Base-by-base conservation (phyloP, 92 coral and sea anemone genomes). In the Diadumene lineata region DNA sequence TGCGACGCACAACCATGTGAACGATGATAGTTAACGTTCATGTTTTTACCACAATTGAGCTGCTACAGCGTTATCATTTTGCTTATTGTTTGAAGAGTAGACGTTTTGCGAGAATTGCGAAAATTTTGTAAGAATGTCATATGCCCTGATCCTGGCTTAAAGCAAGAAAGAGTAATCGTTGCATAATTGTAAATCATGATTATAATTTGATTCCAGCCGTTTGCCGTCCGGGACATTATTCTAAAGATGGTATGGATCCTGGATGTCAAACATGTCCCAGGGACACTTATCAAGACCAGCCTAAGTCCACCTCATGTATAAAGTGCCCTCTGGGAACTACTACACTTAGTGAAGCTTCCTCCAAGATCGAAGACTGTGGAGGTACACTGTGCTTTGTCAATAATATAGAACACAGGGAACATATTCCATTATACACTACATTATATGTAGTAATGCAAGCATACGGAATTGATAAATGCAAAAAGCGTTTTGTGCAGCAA, bases 181-280 rank as follows among this genome's bases (percentile, higher is more conserved):
- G n/a, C n/a, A n/a, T n/a, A n/a, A n/a, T n/a, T n/a, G n/a, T n/a
- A n/a, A n/a, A n/a, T n/a, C n/a, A n/a, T n/a, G n/a, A n/a, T n/a
- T n/a, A n/a, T n/a, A n/a, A n/a, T n/a, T n/a, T n/a, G n/a, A n/a
- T 55, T 55, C 26, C 11, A 94, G 98, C 78, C 17, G 64, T 58
- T 29, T 94, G 98, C 56, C 62, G 82, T 17, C 79, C 85, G 1
- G 98, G 98, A 0, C 79, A 68, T 57, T 94, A 73, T 64, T 91
- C 98, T 22, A 61, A 50, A 1, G 78, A 77, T 4, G 98, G 98
- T 24, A 85, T 94, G 82, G 93, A 88, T 19, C 98, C 96, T 22
- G 84, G 85, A n/a, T 94, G 98, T 76, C 78, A 74, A 38, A 26
- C 78, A 34, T 94, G 98, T 50, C 87, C 90, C 51, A 76, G 67